A percentile compares a stretch with the other conserved stretches of the same genome.
These are phyloP conservation scores for Chaetodon trifascialis DNA, from an alignment of 2,113 vertebrate species.

Conservation along the genomic window DNA sequence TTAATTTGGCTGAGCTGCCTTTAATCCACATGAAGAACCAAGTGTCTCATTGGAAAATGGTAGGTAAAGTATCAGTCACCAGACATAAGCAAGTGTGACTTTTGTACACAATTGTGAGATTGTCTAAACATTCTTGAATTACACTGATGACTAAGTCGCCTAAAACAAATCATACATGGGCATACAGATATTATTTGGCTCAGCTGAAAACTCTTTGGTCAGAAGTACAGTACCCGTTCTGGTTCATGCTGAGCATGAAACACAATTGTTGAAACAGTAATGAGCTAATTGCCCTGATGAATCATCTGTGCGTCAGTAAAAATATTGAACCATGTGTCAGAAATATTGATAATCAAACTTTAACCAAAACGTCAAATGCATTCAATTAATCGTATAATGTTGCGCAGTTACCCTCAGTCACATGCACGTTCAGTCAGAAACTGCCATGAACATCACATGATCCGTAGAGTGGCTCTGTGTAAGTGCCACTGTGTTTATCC, in stretches of 20 bases:
- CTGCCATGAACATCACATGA: slow-evolving; percentile 20
- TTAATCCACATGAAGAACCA: neutral
- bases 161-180: neutral
- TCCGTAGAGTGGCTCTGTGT: neutral
- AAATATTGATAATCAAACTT: slow-evolving; percentile 1
- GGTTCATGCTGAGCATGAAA: neutral
- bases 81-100: neutral
- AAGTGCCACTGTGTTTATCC: slow-evolving; percentile 11
- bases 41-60: neutral
- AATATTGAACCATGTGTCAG: neutral
- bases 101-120: neutral
- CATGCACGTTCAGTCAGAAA: slow-evolving; percentile 16
- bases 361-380: neutral
- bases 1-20: neutral
- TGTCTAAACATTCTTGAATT: neutral
- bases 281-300: slow-evolving; percentile 1
- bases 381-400: neutral
- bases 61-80: neutral
- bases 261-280: neutral
- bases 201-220: neutral
- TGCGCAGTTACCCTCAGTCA: neutral
- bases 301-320: neutral
- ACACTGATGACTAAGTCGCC: neutral
- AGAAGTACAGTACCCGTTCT: neutral
- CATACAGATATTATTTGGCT: neutral